Percentiles rank a stretch among this genome's conserved stretches.
Conservation (phyloP, 2,888 invertebrate genomes). For the Epistrophe grossulariae region DNA sequence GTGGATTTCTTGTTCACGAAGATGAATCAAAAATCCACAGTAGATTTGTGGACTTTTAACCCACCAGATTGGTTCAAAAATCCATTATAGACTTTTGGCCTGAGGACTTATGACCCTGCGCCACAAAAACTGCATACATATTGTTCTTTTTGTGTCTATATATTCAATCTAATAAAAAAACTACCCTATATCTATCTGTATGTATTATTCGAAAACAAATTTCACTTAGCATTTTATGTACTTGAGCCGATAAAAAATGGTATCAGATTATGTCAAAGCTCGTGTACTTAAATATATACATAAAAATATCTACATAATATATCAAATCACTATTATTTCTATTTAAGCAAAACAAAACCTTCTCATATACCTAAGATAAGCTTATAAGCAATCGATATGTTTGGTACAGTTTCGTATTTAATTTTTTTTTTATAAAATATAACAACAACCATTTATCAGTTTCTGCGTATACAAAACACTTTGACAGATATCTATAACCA, state of each 20-base stretch:
- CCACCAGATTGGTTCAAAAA: too few species aligned
- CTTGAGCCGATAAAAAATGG: not conserved
- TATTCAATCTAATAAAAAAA: too few species aligned
- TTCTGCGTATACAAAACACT: slow-evolving; percentile 11
- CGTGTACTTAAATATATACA: not conserved
- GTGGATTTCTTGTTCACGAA: too few species aligned
- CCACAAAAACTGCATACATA: too few species aligned
- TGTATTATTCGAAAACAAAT: not conserved
- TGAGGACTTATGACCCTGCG: too few species aligned
- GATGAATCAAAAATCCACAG: too few species aligned
- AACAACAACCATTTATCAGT: slow-evolving; percentile 53
- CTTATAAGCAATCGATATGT: not conserved
- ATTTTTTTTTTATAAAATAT: not conserved
- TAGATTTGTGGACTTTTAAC: too few species aligned
- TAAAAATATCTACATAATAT: not conserved
- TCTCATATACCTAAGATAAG: slow-evolving; percentile 23
- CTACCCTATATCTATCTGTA: too few species aligned
- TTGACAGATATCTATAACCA: slow-evolving; percentile 48
- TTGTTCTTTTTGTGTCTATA: too few species aligned
- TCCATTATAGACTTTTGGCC: too few species aligned
- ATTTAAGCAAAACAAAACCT: slow-evolving; percentile 17
- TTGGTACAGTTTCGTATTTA: not conserved
- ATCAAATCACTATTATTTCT: slow-evolving; percentile 1
- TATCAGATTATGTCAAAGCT: slow-evolving; percentile 18
- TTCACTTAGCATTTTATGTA: not conserved